phyloP scores from a whole-genome alignment of 2,113 vertebrate genomes.

The Octodon degus region DNA sequence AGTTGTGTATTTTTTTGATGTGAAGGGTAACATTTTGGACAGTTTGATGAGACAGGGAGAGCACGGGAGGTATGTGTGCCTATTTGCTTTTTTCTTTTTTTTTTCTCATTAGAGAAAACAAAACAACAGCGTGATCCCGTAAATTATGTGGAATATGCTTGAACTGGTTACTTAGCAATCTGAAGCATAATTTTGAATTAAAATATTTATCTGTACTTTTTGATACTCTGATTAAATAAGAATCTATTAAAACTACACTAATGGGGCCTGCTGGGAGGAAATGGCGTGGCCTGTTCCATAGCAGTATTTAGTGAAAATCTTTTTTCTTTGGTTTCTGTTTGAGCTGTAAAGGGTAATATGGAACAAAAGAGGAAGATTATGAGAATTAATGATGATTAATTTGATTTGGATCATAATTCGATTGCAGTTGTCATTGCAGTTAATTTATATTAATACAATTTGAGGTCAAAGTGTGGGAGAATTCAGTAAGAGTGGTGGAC shows the following conservation, averaged over 20 bases:
- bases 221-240: constrained; percentile 66
- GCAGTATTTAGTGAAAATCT: constrained; percentile 35
- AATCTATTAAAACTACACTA: constrained; percentile 7
- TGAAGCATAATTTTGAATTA: constrained; percentile 66
- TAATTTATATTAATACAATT: constrained; percentile 32
- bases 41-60: neutral
- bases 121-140: neutral
- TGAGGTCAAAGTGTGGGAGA: neutral
- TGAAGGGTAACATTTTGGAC: constrained; percentile 17
- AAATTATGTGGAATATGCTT: constrained; percentile 50
- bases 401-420: neutral
- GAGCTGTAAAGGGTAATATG: neutral
- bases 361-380: constrained; percentile 31
- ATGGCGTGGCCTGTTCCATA: neutral
- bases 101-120: neutral
- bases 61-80: neutral
- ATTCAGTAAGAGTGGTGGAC: constrained; percentile 1
- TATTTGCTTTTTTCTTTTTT: neutral
- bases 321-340: constrained; percentile 14
- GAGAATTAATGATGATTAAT: constrained; percentile 37
- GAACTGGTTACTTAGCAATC: constrained; percentile 71
- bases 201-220: constrained; percentile 66
- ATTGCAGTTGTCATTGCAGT: neutral
- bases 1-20: neutral
- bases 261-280: constrained; percentile 58